phyloP scores from a whole-genome alignment of 2,797 vertebrate genomes.

The Podarcis siculus region DNA sequence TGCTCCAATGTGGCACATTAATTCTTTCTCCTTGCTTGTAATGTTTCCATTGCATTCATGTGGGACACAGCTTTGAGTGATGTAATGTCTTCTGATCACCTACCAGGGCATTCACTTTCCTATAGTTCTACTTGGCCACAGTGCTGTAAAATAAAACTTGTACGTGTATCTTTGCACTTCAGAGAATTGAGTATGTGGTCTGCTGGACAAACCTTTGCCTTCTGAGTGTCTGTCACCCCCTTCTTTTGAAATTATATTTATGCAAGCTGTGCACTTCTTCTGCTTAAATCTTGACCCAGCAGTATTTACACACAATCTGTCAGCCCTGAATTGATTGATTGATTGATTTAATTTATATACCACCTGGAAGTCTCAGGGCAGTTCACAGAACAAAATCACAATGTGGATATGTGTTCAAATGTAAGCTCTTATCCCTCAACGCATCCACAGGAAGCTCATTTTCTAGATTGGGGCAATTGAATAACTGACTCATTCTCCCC shows the following conservation, averaged over 20 bases:
- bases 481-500: neutral
- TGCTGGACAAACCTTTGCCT: too few relatives aligned
- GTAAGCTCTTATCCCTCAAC: neutral
- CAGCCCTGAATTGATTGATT: too few relatives aligned
- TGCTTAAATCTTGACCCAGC: neutral
- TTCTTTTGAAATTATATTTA: neutral
- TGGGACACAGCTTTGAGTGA: neutral
- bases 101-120: neutral
- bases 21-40: too few relatives aligned
- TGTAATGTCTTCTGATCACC: neutral
- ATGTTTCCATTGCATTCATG: too few relatives aligned
- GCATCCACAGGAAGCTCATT: neutral
- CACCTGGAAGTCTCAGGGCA: too few relatives aligned
- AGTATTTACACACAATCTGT: neutral
- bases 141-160: neutral
- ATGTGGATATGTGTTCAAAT: neutral
- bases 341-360: too few relatives aligned
- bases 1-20: too few relatives aligned
- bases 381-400: too few relatives aligned
- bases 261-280: neutral
- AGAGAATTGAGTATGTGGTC: neutral
- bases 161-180: neutral
- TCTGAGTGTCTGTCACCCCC: neutral
- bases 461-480: neutral
- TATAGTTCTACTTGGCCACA: neutral